Evolutionary conservation across 2,888 invertebrate genomes (phyloP).

Genomic region (Dioctria rufipes): DNA sequence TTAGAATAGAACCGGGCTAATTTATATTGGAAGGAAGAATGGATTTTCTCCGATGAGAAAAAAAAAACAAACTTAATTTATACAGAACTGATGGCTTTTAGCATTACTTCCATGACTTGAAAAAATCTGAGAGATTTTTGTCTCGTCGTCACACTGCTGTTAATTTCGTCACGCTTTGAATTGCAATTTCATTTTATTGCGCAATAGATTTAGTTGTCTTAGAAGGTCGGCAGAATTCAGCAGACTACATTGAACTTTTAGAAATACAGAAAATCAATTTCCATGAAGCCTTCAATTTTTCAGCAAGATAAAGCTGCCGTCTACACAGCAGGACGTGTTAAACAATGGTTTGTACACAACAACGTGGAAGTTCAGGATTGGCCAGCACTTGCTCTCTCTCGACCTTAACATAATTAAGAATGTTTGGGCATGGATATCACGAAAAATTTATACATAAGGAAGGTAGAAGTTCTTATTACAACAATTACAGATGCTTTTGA

Average conservation of each 20-base stretch:
- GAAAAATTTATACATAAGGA: slow-evolving; percentile 5
- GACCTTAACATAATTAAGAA: background rate
- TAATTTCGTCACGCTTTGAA: background rate
- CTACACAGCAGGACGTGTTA: background rate
- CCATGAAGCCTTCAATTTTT: too few relatives aligned
- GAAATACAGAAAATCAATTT: background rate
- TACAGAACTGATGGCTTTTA: background rate
- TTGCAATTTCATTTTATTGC: too few relatives aligned
- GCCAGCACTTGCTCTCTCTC: background rate
- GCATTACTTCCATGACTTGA: slow-evolving; percentile 13
- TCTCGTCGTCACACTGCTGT: background rate
- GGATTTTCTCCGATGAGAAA: background rate
- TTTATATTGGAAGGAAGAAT: slow-evolving; percentile 1
- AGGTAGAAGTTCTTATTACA: background rate
- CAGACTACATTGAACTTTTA: background rate
- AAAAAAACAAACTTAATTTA: background rate
- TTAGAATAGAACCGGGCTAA: too few relatives aligned
- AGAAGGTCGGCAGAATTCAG: background rate
- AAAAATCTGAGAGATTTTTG: too few relatives aligned
- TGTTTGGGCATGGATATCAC: slow-evolving; percentile 14
- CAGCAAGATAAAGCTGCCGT: background rate
- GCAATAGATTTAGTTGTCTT: background rate
- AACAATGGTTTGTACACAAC: slow-evolving; percentile 2
- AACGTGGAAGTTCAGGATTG: slow-evolving; percentile 11
- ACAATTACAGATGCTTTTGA: slow-evolving; percentile 1